A percentile compares a stretch with the other conserved stretches of the same genome.
Evolutionary conservation across 2,797 vertebrate genomes (phyloP).

Genomic region (Scyliorhinus canicula): DNA sequence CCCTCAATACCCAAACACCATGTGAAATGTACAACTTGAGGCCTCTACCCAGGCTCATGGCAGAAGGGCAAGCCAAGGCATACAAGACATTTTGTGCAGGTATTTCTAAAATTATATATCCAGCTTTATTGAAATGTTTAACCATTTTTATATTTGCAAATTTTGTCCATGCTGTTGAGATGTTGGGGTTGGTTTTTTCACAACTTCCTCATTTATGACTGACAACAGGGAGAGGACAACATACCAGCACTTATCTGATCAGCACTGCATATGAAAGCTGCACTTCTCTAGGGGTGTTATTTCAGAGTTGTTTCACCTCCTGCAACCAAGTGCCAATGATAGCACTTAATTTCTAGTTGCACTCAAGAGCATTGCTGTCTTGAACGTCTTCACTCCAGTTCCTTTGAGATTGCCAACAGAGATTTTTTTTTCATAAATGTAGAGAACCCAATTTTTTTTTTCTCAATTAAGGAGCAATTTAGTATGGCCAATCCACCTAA

Average conservation of each 20-base stretch:
- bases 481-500: too few relatives aligned
- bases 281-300: neutral
- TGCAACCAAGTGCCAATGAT: neutral
- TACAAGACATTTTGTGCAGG: neutral
- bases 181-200: neutral
- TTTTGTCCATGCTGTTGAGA: neutral
- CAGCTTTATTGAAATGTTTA: neutral
- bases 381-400: neutral
- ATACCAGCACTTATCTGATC: neutral
- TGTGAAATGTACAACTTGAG: neutral
- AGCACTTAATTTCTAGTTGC: neutral
- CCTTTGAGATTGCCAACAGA: neutral
- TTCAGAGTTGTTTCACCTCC: neutral
- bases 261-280: neutral
- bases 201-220: neutral
- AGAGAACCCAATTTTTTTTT: too few relatives aligned
- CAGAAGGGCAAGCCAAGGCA: too few relatives aligned
- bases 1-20: neutral
- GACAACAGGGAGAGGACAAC: neutral
- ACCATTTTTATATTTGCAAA: neutral
- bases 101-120: neutral
- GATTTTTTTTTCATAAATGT: too few relatives aligned
- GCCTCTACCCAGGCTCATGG: neutral
- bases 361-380: neutral
- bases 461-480: too few relatives aligned